Base-by-base conservation (phyloP, 2,113 vertebrate species). In the Cygnus atratus region DNA sequence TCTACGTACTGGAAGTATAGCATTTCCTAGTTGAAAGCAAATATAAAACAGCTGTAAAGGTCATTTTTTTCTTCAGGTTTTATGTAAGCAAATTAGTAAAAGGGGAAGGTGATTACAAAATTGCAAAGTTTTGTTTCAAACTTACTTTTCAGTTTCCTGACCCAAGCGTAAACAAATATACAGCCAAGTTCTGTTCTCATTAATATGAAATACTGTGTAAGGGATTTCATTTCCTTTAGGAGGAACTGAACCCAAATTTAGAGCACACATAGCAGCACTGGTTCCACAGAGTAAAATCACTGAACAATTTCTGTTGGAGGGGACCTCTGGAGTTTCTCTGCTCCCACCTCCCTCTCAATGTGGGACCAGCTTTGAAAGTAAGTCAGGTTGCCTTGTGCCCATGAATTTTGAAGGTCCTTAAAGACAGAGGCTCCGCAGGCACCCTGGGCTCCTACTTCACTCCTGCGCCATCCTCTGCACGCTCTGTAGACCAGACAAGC, bases 11-110 rank as follows among this genome's bases (percentile, higher is more conserved):
- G 44, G 74, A 92, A 90, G 58, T 52, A 78, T 43, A 88, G 79
- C 10, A 66, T 84, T 88, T 90, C 73, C 86, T 90, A 88, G 95
- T 81, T 80, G 80, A 94, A 97, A 96, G 73, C 62, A 92, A 95
- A 93, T 50, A 33, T 71, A 79, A 92, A 88, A 41, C 20, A 68
- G 26, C 39, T 68, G 57, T 79, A 93, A 97, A 96, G 76, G 95
- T 95, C 35, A 58, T 63, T 88, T 85, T 85, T 86, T 83, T 15
- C 61, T 78, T 84, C 43, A 54, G 43, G 31, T 94, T 96, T 94
- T 88, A 83, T 57, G 88, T 92, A 86, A 95, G 70, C 58, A 94
- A 96, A 95, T 61, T 95, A 39, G 33, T 74, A 68, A 94, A 89
- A 76, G 29, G 28, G 55, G 77, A 85, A 77, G 50, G 55, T 61